Base-by-base conservation (phyloP, 2,113 vertebrate species). In the Spilogale gracilis region DNA sequence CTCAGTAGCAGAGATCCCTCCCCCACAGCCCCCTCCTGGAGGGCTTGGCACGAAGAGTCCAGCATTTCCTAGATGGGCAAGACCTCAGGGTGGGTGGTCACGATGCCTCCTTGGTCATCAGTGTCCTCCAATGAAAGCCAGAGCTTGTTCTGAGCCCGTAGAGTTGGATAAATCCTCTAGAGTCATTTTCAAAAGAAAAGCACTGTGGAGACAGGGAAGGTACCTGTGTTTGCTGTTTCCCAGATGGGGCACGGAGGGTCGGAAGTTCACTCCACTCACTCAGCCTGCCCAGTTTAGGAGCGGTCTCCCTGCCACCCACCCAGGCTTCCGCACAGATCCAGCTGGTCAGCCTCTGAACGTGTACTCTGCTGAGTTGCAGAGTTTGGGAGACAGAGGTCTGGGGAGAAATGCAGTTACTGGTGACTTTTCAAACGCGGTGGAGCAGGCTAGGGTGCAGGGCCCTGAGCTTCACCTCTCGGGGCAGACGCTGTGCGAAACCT, bases 361-460 rank as follows among this genome's bases (percentile, higher is more conserved):
- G 0, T 32, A 8, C 10, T 52, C 30, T 58, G 78, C 83, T 2
- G 21, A 54, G n/a, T 4, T 8, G 10, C 5, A 71, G 45, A 3
- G 52, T 79, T n/a, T 71, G 79, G 38, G 85, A 84, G 79, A 71
- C 85, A 73, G 83, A 94, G n/a, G 61, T 4, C 78, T 80, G 45
- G 25, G 69, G 52, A 67, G 60, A 48, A 80, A 63, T 9, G 67
- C 16, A 9, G 8, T 58, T 50, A 20, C 17, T 16, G 54, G 84
- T 84, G 81, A 50, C 27, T 5, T 74, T 81, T 67, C 6, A 21
- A 25, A 11, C 4, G 0, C 4, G 27, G 60, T 10, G 61, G 45
- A 13, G 16, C 5, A 60, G 17, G 38, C 83, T 6, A 0, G 17
- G 38, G 38, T 25, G 3, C 6, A 0, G 0, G 23, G 54, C 16